A percentile compares a stretch with the other conserved stretches of the same genome.
phyloP scores from a whole-genome alignment of 1,140 invertebrate species.

The Homarus americanus region DNA sequence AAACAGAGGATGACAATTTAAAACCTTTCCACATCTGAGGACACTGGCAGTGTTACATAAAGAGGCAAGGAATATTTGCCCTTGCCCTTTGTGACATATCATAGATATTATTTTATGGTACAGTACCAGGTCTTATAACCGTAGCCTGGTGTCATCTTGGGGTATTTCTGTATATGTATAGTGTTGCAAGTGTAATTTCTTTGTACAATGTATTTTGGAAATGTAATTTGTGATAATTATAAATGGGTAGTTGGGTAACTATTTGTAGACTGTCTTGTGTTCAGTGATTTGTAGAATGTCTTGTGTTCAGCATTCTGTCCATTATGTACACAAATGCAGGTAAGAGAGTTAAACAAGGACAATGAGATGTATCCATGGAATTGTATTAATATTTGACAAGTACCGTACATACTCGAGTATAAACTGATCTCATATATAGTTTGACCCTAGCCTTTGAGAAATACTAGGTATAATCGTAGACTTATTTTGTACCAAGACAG shows the following conservation, averaged over 20 bases:
- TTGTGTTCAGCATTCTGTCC: conserved; percentile 40
- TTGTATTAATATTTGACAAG: no score
- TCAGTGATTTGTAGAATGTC: neutral
- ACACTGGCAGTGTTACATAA: neutral
- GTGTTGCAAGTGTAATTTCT: conserved; percentile 12
- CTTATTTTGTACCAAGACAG: no score
- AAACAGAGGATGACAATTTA: neutral
- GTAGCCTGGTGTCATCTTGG: conserved; percentile 16
- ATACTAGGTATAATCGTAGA: no score
- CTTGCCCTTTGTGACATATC: neutral
- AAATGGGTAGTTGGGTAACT: conserved; percentile 10
- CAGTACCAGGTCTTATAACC: conserved; percentile 20
- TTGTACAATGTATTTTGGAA: conserved; percentile 21
- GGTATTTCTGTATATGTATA: conserved; percentile 24
- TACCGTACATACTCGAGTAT: no score
- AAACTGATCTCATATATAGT: no score
- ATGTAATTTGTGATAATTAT: conserved; percentile 28
- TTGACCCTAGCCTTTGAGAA: no score
- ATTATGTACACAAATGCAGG: conserved; percentile 13
- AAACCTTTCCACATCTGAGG: neutral
- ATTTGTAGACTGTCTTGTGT: neutral
- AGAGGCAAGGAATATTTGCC: neutral
- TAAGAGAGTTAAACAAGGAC: conserved; percentile 7
- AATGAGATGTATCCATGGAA: neutral
- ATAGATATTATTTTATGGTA: neutral